phyloP scores from a whole-genome alignment of 37 sponge, comb jelly and placozoan genomes.

The Halichondria panicea region DNA sequence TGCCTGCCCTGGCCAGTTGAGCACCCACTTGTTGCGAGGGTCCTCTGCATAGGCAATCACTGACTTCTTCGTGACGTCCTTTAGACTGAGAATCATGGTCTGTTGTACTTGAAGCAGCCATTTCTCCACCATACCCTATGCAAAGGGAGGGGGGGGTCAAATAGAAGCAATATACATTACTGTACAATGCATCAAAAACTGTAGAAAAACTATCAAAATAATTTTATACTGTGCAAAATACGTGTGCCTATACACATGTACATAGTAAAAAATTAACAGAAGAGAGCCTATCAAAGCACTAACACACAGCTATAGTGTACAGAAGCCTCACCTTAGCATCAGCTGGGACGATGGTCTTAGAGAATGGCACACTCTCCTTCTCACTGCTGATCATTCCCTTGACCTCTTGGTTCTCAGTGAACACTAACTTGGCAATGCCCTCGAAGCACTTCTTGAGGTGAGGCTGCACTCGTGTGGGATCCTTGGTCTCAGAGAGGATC shows the following conservation, averaged over 20 bases:
- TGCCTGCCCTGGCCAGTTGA: constrained; percentile 98
- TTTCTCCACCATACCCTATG: constrained; percentile 98
- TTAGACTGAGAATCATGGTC: constrained; percentile 88
- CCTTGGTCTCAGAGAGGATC: constrained; percentile 95
- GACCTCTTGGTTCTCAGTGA: constrained; percentile 90
- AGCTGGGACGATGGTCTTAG: constrained; percentile 84
- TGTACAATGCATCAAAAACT: too few relatives aligned
- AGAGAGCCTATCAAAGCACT: too few relatives aligned
- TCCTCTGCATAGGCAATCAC: constrained; percentile 73
- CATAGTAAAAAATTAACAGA: too few relatives aligned
- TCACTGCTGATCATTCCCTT: constrained; percentile 95
- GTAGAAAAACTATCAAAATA: too few relatives aligned
- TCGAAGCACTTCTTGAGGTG: constrained; percentile 98
- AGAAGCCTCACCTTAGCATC: constrained; percentile 73
- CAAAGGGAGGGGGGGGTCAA: too few relatives aligned
- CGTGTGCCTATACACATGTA: too few relatives aligned
- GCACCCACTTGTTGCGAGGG: constrained; percentile 84
- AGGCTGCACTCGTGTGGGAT: constrained; percentile 94
- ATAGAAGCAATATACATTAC: too few relatives aligned
- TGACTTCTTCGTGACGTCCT: constrained; percentile 78
- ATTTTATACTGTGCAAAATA: too few relatives aligned
- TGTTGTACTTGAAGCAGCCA: constrained; percentile 95
- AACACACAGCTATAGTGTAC: not conserved
- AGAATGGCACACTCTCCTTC: constrained; percentile 90
- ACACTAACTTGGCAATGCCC: constrained; percentile 91